Conservation (phyloP, 1,140 invertebrate species). For the Neodiprion lecontei region DNA sequence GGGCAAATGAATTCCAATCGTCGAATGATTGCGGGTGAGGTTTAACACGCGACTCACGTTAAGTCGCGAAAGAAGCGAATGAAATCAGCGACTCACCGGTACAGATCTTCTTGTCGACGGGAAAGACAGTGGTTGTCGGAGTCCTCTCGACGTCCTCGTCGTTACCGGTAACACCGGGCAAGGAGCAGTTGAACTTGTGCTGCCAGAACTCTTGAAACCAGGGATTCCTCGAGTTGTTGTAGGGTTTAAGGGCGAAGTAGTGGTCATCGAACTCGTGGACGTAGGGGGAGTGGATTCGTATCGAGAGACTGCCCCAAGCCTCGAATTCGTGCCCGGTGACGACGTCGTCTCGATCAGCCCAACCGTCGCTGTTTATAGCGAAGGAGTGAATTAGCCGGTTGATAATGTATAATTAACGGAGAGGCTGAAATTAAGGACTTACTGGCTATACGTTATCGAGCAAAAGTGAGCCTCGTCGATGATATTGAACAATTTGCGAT, state of each 20-base stretch:
- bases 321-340: constrained; percentile 70
- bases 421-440: no score
- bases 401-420: background rate
- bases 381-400: constrained; percentile 28
- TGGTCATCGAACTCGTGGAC: constrained; percentile 73
- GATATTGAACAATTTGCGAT: background rate
- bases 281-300: constrained; percentile 77
- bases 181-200: constrained; percentile 70
- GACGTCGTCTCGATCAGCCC: constrained; percentile 80
- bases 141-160: constrained; percentile 7
- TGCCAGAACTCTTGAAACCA: constrained; percentile 85
- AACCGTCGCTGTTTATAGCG: constrained; percentile 69
- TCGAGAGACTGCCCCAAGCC: constrained; percentile 77
- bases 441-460: no score
- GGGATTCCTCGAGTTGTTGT: constrained; percentile 72
- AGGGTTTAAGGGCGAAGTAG: constrained; percentile 72
- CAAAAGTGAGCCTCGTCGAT: no score
- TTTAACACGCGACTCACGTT: no score
- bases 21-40: no score
- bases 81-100: background rate
- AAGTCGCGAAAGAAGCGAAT: no score
- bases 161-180: constrained; percentile 49
- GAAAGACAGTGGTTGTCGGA: background rate
- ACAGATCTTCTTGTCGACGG: background rate
- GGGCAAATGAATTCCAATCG: no score